Evolutionary conservation across 2,888 invertebrate genomes (phyloP).

Genomic region (Drosophila heteroneura): DNA sequence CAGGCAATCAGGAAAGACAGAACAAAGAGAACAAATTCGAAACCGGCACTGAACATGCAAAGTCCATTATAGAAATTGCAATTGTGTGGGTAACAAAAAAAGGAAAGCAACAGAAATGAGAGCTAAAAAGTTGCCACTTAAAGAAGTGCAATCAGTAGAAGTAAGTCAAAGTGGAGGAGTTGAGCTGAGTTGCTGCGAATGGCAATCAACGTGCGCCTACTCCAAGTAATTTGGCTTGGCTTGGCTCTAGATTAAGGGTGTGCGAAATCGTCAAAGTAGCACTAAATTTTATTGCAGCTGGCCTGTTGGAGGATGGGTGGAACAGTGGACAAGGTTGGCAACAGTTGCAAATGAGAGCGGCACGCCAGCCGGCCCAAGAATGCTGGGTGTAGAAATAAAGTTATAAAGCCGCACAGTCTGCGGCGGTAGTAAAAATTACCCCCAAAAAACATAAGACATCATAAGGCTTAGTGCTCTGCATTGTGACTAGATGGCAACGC

Average conservation of each 20-base stretch:
- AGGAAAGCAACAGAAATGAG: constrained; percentile 17
- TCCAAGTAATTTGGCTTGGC: constrained; percentile 29
- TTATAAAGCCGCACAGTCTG: constrained; percentile 67
- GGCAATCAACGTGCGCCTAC: constrained; percentile 34
- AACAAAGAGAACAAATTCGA: constrained; percentile 24
- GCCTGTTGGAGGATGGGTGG: background rate
- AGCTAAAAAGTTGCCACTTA: constrained; percentile 62
- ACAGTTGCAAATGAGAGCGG: constrained; percentile 71
- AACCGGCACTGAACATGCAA: constrained; percentile 67
- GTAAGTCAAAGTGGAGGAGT: constrained; percentile 62
- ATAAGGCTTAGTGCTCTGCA: constrained; percentile 37
- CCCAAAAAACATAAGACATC: constrained; percentile 41
- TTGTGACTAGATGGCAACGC: constrained; percentile 30
- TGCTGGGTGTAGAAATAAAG: constrained; percentile 61
- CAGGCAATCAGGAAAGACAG: constrained; percentile 47
- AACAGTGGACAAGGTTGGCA: constrained; percentile 30
- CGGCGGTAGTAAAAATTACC: constrained; percentile 55
- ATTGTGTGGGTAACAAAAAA: constrained; percentile 42
- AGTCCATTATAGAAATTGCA: constrained; percentile 73
- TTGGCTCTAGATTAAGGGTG: constrained; percentile 51
- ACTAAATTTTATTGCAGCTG: constrained; percentile 72
- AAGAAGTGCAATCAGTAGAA: constrained; percentile 75
- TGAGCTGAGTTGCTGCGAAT: constrained; percentile 23
- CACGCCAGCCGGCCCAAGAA: constrained; percentile 55
- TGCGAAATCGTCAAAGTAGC: constrained; percentile 73